Base-by-base conservation (phyloP, 2,797 vertebrate species). In the Antrozous pallidus region DNA sequence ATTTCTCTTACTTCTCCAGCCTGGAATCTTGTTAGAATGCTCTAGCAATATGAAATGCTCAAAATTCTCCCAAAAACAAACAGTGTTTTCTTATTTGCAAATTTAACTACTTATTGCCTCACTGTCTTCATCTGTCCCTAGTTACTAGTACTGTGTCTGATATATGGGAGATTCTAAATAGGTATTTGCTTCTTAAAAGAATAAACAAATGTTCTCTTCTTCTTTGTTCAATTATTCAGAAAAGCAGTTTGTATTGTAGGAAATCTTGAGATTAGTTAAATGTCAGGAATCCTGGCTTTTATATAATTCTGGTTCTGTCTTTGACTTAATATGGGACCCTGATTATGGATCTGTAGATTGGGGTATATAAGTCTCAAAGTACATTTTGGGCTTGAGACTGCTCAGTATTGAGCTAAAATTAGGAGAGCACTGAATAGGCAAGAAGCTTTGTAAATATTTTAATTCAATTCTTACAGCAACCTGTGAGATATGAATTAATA, bases 261-360 rank as follows among this genome's bases (percentile, higher is more conserved):
- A 65, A 83, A 63, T 74, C 31, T 95, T 82, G 77, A 91, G 36
- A 78, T 89, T 91, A 86, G 36, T 26, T 61, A 78, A 82, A 79
- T 16, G 38, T 16, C 6, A 58, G 65, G 69, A 84, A 70, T 65
- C 22, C 38, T 81, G 63, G 4, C 0, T 58, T 80, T 82, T 89
- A 49, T 5, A 1, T 49, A 75, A 36, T 77, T 36, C 22, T 77
- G 4, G 16, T 65, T 95, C 17, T 81, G 16, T 69, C 42, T 90
- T 94, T 85, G 63, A 54, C 51, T 81, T 24, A 75, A 8, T 79
- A 31, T 69, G 20, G 10, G 51, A 75, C 18, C 7, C 16, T 84
- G 28, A n/a, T 9, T n/a, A 5, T 24, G n/a, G 61, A 6, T 87
- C 16, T 88, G 12, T 28, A 22, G 40, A 33, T 84, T 42, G 87